These are phyloP conservation scores for Halcyon badia DNA, from an alignment of 2,797 vertebrate species.

Conservation along the genomic window DNA sequence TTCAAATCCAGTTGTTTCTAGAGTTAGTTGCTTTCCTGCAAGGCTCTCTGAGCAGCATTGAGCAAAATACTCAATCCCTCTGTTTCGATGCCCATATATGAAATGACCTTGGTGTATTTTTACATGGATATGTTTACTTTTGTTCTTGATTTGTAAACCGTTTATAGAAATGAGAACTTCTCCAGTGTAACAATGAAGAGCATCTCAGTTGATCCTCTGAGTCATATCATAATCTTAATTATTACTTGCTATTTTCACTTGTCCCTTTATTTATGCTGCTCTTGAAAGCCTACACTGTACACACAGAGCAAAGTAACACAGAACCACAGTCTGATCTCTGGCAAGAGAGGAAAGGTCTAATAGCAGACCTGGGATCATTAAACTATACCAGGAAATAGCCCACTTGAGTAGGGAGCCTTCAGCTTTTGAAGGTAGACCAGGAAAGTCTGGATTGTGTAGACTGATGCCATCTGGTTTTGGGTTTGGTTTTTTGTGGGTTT, in stretches of 20 bases:
- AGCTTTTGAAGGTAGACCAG: not conserved
- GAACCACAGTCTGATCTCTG: not conserved
- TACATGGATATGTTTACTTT: not conserved
- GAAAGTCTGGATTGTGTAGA: not conserved
- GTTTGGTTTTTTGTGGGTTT: no score
- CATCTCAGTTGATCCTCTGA: not conserved
- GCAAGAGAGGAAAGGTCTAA: not conserved
- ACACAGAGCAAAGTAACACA: not conserved
- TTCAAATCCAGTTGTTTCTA: not conserved
- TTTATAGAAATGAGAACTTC: not conserved
- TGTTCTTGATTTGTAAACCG: not conserved
- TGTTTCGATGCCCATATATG: not conserved
- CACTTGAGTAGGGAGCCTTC: not conserved
- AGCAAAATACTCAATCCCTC: not conserved
- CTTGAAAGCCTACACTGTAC: not conserved
- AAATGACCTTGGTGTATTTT: not conserved
- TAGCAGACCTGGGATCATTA: not conserved
- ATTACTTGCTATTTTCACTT: not conserved
- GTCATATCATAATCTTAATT: not conserved
- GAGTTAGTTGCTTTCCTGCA: not conserved
- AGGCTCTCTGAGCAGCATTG: not conserved
- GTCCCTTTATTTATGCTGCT: not conserved
- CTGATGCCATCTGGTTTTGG: not conserved
- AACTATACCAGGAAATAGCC: not conserved
- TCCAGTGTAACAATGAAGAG: not conserved